These are phyloP conservation scores for Ramazzottius varieornatus DNA, from an alignment of 2,888 invertebrate species.

Conservation along the genomic window DNA sequence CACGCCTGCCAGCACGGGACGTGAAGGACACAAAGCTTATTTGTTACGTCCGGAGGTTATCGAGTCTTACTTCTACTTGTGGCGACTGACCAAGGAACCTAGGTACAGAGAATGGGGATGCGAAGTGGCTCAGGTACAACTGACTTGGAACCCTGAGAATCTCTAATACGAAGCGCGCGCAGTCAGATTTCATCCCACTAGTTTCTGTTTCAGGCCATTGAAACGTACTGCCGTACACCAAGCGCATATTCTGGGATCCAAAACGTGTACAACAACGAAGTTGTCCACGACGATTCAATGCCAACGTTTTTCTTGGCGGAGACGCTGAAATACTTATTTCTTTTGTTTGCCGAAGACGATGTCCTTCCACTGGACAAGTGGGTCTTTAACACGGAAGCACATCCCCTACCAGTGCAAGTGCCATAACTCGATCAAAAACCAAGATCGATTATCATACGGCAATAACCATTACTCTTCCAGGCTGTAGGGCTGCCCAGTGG, in stretches of 20 bases:
- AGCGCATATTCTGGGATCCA: conserved; percentile 78
- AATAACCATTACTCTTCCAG: no score
- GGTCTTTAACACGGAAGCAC: conserved; percentile 98
- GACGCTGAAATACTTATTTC: conserved; percentile 89
- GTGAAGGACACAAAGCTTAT: conserved; percentile 30
- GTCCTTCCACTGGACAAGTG: conserved; percentile 72
- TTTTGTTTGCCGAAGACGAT: conserved; percentile 65
- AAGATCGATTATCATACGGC: no score
- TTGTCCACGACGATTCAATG: conserved; percentile 83
- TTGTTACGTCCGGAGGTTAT: conserved; percentile 81
- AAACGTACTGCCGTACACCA: conserved; percentile 66
- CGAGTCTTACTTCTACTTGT: conserved; percentile 88
- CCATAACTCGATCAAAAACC: no score
- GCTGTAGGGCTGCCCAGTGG: no score
- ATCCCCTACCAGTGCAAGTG: conserved; percentile 49
- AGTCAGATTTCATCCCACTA: no score
- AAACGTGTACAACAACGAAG: conserved; percentile 57
- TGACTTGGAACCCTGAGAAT: no score
- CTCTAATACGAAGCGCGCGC: no score
- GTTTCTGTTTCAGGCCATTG: no score
- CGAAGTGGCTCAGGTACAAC: conserved; percentile 69
- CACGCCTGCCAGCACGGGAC: neutral
- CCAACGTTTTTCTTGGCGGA: conserved; percentile 97
- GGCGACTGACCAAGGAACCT: conserved; percentile 77
- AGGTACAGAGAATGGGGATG: conserved; percentile 98